Percentiles rank a stretch among this genome's conserved stretches.
Evolutionary conservation across 2,888 invertebrate genomes (phyloP).

Genomic region (Stegana nigrithorax): DNA sequence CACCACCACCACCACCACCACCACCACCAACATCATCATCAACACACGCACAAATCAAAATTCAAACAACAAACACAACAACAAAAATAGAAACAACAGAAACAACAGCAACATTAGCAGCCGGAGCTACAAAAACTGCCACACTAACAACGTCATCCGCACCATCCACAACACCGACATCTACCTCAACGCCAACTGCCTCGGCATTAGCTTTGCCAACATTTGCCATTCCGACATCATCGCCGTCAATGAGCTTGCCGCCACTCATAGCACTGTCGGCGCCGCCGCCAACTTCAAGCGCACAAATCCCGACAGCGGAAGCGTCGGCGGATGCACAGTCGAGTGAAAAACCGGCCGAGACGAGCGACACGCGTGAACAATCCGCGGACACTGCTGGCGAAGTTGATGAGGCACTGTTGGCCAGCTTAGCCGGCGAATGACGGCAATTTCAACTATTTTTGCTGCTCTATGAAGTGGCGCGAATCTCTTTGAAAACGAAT

Average conservation of each 20-base stretch:
- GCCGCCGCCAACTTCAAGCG: constrained; percentile 11
- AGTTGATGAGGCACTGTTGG: constrained; percentile 50
- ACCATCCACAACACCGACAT: not conserved
- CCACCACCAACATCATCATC: not conserved
- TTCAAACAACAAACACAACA: constrained; percentile 21
- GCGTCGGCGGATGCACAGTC: constrained; percentile 31
- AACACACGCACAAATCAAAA: constrained; percentile 24
- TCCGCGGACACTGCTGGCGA: constrained; percentile 35
- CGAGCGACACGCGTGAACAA: too few species aligned
- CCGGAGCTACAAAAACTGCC: too few species aligned
- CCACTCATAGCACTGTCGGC: constrained; percentile 38
- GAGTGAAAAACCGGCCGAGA: constrained; percentile 30
- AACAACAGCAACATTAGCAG: too few species aligned
- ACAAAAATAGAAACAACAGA: constrained; percentile 25
- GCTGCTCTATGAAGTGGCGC: not conserved
- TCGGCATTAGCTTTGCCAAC: too few species aligned
- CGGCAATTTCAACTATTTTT: constrained; percentile 21
- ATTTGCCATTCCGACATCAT: too few species aligned
- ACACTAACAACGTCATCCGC: too few species aligned
- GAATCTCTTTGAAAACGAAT: too few species aligned
- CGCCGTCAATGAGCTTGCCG: constrained; percentile 69
- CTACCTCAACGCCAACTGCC: too few species aligned
- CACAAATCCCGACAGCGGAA: too few species aligned
- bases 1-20: too few species aligned
- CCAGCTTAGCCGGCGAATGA: constrained; percentile 57